Base-by-base conservation (phyloP, 2,888 invertebrate species). In the Hemaris fuciformis region DNA sequence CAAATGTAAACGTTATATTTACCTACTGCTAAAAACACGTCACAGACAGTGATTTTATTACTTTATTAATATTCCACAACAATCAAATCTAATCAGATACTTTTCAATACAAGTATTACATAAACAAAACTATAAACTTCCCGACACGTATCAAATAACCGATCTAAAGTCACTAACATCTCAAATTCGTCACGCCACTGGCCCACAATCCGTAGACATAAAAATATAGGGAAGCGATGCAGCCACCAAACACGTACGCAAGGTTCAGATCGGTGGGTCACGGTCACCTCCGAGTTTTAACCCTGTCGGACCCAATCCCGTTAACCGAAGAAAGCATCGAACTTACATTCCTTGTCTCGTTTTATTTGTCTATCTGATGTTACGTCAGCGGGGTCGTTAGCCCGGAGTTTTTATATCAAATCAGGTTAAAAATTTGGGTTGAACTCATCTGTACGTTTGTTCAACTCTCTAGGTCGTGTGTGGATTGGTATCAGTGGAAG, bases 361-460 rank as follows among this genome's bases (percentile, higher is more conserved):
- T 85, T 87, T 86, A 83, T 86, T 87, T 83, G 79, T 85, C 87
- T 85, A 85, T 85, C 75, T 71, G 60, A 67, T 64, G 75, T 85
- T 84, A 83, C 85, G 83, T 83, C 80, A 84, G 73, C 53, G 75
- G 77, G 86, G 85, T 88, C 87, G 81, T 87, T 87, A 83, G 80
- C 85, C 82, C 76, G 76, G 66, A 73, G 85, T 87, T 88, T 85
- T 87, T 87, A 81, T 78, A 76, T 79, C 77, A 84, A 88, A 88
- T 86, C 84, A 77, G 90, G 89, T 88, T 88, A 85, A 85, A 89
- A 85, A 89, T 88, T 85, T 88, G 79, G 87, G 88, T 85, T 89
- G 88, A 87, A 85, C 84, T 81, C 83, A 63, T 76, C 72, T 76
- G 82, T 85, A 84, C 84, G 89, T 88, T 87, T 89, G 77, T 89